A percentile compares a stretch with the other conserved stretches of the same genome.
phyloP scores from a whole-genome alignment of 2,797 vertebrate species.

The Dendrocincla fuliginosa region DNA sequence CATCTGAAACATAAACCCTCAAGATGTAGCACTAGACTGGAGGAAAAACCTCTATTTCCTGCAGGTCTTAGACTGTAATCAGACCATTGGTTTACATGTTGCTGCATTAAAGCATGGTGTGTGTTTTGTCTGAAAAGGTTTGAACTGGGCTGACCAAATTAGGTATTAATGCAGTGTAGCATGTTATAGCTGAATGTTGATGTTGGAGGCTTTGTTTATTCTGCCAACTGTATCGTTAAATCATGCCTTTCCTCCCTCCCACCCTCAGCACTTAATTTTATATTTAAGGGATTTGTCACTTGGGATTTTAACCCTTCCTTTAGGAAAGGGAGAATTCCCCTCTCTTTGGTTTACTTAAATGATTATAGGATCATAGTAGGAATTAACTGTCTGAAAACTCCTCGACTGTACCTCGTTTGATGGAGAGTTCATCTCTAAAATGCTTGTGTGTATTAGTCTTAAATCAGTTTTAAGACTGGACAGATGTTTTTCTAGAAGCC shows the following conservation, averaged over 20 bases:
- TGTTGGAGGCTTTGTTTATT: slow-evolving; percentile 32
- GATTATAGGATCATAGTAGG: not conserved
- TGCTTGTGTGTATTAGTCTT: not conserved
- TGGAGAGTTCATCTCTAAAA: not conserved
- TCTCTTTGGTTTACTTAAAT: not conserved
- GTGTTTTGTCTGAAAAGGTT: not conserved
- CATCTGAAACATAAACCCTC: not conserved
- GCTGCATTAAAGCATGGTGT: slow-evolving; percentile 13
- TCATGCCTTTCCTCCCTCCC: not conserved
- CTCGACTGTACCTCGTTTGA: not conserved
- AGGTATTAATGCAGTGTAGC: not conserved
- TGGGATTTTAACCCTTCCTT: slow-evolving; percentile 24
- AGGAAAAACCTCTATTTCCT: not conserved
- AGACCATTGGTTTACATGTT: not conserved
- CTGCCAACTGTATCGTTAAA: slow-evolving; percentile 27
- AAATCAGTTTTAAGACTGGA: not conserved
- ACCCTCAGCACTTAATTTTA: not conserved
- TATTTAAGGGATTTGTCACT: slow-evolving; percentile 10
- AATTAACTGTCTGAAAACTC: not conserved
- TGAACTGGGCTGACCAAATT: not conserved
- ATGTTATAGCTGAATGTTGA: not conserved
- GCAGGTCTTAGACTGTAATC: not conserved
- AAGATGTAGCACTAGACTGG: not conserved
- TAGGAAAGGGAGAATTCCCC: not conserved
- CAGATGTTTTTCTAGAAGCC: not conserved